Base-by-base conservation (phyloP, 2,888 invertebrate species). In the Sesia apiformis region DNA sequence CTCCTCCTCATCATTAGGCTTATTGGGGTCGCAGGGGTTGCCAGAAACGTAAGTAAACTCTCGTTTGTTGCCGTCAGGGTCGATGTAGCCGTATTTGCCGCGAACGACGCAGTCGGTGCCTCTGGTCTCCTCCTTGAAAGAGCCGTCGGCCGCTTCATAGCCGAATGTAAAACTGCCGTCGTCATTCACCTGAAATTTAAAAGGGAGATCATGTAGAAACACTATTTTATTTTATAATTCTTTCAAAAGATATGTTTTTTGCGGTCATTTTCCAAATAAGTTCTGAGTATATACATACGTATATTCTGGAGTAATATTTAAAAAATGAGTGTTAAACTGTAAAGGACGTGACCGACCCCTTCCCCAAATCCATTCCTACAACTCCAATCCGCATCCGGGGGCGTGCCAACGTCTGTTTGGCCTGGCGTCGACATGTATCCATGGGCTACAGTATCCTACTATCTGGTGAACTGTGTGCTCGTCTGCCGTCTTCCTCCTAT, bases 21-120 rank as follows among this genome's bases (percentile, higher is more conserved):
- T 94, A 79, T 95, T 95, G 4, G 95, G 95, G 72, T 96, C 95
- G 73, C 96, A 96, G 0, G 95, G 95, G 76, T 96, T 95, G 38
- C 96, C 96, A 39, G 95, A 95, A 0, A 95, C 95, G 81, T 96
- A 96, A 4, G 94, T 95, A 82, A 96, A 96, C 78, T 96, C 96
- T 62, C 96, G 84, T 70, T 95, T 95, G 84, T 95, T 95, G 63
- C 96, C 96, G 60, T 95, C 95, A 0, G 96, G 96, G 81, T 96
- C 96, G 6, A 96, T 90, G 85, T 96, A 96, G 38, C 96, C 96
- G 78, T 96, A 96, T 78, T 96, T 96, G 54, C 96, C 96, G 57
- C 95, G 91, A 4, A 96, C 96, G 0, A 96, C 95, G 76, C 96
- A 96, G 81, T 96, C 96, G 0, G 94, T 94, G 52, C 95, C 96